Evolutionary conservation across 2,797 vertebrate genomes (phyloP), one percentile per base, ranked within the genome.

Genomic region (Peromyscus aztecus): DNA sequence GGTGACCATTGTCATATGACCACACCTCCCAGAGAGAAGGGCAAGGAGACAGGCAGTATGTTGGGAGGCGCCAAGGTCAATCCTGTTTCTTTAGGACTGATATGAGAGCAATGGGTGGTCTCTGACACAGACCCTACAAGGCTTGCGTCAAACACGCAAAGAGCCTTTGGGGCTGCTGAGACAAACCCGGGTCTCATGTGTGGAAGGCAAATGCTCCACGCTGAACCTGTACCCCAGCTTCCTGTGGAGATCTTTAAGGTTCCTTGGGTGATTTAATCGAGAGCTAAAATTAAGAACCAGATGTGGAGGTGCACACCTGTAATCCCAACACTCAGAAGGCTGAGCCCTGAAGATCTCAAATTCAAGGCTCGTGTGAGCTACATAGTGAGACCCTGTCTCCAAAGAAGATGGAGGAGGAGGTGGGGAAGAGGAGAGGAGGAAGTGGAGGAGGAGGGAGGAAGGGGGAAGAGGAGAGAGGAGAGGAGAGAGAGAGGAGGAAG

Each of bases 171-270:
- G 40, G 43, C 9, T 46, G 37, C 29, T 21, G 7, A 27, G 23
- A 7, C 5, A 78, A n/a, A 37, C 29, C n/a, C 16, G 8, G 17
- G 17, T 4, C 77, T 69, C 11, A 0, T 0, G 11, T 4, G 5
- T 10, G 2, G 24, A 11, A 14, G 34, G n/a, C n/a, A 67, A 67
- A 71, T 1, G 9, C 10, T 57, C 61, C 55, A 19, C 49, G 2
- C 43, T 7, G 40, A 52, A n/a, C 31, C 80, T 52, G 19, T 11
- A 75, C 23, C 55, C 29, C 71, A 76, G 61, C 24, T 27, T 49
- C 23, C 12, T 2, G 0, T 3, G 40, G 31, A 92, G 65, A 81
- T 17, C 69, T 90, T 84, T 40, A 31, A 75, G 21, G 16, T 87
- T 69, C 43, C 57, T 75, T 24, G 1, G 0, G 12, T 61, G 27